Conservation (phyloP, 1,140 invertebrate genomes). For the Dryas iulia region DNA sequence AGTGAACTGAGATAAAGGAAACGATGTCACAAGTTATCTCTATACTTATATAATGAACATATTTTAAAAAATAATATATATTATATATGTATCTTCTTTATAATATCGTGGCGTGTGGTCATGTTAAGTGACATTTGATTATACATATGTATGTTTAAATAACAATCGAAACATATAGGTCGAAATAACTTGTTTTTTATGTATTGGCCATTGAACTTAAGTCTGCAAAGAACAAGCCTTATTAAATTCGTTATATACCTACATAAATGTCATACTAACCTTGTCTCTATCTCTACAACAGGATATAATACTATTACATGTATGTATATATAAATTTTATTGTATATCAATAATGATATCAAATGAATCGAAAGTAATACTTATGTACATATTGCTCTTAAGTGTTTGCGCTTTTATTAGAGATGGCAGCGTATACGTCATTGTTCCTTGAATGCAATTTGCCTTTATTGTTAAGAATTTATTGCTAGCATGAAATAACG, state of each 20-base stretch:
- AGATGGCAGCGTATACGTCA: background rate
- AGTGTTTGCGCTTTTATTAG: background rate
- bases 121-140: conserved; percentile 7
- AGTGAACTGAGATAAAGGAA: background rate
- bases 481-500: background rate
- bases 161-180: conserved; percentile 9
- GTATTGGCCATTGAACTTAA: conserved; percentile 18
- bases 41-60: background rate
- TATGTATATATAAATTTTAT: background rate
- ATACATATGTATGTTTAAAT: background rate
- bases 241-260: background rate
- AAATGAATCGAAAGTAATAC: background rate
- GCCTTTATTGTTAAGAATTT: background rate
- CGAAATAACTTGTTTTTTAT: conserved; percentile 9
- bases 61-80: background rate
- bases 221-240: background rate
- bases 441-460: background rate
- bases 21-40: background rate
- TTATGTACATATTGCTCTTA: background rate
- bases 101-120: background rate
- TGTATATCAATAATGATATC: background rate
- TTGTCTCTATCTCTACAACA: background rate
- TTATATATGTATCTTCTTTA: background rate
- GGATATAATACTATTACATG: background rate
- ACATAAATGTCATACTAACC: background rate